A percentile compares a stretch with the other conserved stretches of the same genome.
These are phyloP conservation scores for Chamaea fasciata DNA, from an alignment of 2,113 vertebrate genomes.

Conservation along the genomic window DNA sequence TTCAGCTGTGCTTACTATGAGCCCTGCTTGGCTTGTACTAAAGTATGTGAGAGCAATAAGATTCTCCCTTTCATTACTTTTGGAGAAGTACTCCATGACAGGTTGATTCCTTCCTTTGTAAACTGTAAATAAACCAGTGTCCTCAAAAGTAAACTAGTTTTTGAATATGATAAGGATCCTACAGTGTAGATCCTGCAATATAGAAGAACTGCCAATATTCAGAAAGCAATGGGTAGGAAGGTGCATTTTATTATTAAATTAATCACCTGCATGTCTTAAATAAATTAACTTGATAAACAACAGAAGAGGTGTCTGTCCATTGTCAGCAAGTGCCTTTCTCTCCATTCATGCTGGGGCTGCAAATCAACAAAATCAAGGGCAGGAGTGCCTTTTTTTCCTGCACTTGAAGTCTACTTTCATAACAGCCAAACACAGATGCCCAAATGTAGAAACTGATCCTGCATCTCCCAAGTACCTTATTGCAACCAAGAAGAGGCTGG, in stretches of 20 bases:
- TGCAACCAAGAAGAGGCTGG: not conserved
- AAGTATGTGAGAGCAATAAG: not conserved
- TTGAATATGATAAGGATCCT: not conserved
- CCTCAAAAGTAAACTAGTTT: not conserved
- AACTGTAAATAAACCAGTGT: not conserved
- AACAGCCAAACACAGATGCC: not conserved
- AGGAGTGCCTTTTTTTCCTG: not conserved
- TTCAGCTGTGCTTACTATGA: not conserved
- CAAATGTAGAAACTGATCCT: not conserved
- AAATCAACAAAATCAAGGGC: not conserved
- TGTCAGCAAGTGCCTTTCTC: not conserved
- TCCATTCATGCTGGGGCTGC: not conserved
- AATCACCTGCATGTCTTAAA: not conserved
- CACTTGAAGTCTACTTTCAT: not conserved
- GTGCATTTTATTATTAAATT: not conserved
- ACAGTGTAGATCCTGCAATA: not conserved
- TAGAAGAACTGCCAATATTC: not conserved
- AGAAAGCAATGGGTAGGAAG: not conserved
- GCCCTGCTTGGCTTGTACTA: not conserved
- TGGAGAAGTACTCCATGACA: not conserved
- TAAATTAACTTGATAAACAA: not conserved
- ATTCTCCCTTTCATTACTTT: not conserved
- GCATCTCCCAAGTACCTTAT: not conserved
- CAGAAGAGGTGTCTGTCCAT: not conserved
- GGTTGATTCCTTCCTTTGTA: constrained; percentile 10